phyloP scores from a whole-genome alignment of 2,113 vertebrate species.

The Xiphias gladius region DNA sequence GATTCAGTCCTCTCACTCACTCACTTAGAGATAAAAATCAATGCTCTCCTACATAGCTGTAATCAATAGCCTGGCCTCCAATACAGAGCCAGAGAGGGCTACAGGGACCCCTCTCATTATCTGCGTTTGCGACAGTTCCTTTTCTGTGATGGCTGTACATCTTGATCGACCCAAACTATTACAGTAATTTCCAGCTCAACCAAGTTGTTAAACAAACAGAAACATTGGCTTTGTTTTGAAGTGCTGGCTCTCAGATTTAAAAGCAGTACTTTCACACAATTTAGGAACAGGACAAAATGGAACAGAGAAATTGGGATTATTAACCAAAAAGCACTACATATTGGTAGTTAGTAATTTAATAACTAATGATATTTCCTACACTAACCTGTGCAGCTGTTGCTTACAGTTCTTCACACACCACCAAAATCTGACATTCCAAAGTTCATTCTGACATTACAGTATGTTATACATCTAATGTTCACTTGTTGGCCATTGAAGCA shows the following conservation, averaged over 20 bases:
- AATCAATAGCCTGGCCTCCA: constrained; percentile 67
- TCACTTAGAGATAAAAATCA: constrained; percentile 67
- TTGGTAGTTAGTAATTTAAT: not conserved
- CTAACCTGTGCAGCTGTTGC: not conserved
- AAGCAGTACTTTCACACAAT: not conserved
- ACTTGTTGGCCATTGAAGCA: too few species aligned
- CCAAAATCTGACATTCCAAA: not conserved
- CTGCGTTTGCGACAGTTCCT: constrained; percentile 39
- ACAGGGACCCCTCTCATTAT: constrained; percentile 54
- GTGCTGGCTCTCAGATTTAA: constrained; percentile 2
- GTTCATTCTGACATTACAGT: too few species aligned
- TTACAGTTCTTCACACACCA: not conserved
- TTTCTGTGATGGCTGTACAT: constrained; percentile 32
- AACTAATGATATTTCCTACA: not conserved
- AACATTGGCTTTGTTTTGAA: not conserved
- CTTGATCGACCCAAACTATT: constrained; percentile 49
- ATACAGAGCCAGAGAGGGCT: constrained; percentile 32
- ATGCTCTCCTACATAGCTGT: constrained; percentile 64
- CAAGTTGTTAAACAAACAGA: constrained; percentile 9
- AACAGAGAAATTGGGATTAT: not conserved
- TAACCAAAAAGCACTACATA: not conserved
- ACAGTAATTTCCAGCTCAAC: constrained; percentile 23
- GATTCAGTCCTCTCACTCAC: constrained; percentile 58
- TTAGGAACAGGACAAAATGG: not conserved
- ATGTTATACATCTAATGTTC: too few species aligned